Percentiles rank a stretch among this genome's conserved stretches.
These are phyloP conservation scores for Pimpla rufipes DNA, from an alignment of 2,888 invertebrate species.

Conservation along the genomic window DNA sequence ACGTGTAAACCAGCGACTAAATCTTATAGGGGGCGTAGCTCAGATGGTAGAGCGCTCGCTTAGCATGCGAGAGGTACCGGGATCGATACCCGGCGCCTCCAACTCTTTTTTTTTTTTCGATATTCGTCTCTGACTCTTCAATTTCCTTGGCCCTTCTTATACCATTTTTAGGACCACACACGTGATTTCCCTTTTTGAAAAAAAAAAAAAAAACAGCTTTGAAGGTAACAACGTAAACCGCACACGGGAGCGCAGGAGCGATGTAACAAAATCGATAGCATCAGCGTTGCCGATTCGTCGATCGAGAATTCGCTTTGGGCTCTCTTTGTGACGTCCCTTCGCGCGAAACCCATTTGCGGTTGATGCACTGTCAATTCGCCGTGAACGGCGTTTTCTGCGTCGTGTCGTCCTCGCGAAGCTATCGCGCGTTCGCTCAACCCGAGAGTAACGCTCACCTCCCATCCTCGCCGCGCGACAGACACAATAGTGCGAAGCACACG, in stretches of 20 bases:
- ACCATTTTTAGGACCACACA: neutral
- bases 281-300: constrained; percentile 6
- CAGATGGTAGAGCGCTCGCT: constrained; percentile 77
- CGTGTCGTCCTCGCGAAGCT: neutral
- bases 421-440: neutral
- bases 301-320: constrained; percentile 27
- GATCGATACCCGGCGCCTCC: constrained; percentile 74
- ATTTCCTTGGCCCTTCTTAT: constrained; percentile 17
- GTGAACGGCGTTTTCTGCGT: neutral
- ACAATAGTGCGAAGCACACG: too few relatives aligned
- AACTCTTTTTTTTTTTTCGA: constrained; percentile 44
- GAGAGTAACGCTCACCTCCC: too few relatives aligned
- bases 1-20: neutral
- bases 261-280: constrained; percentile 11
- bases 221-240: neutral
- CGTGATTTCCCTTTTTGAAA: neutral
- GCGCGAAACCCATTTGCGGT: constrained; percentile 14
- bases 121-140: constrained; percentile 2
- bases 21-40: constrained; percentile 72
- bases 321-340: constrained; percentile 12
- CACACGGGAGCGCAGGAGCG: neutral
- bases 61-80: constrained; percentile 74
- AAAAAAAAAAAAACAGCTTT: neutral
- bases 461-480: too few relatives aligned
- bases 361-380: neutral